These are phyloP conservation scores for Drosophila nasuta DNA, from an alignment of 1,140 invertebrate species.

Conservation along the genomic window DNA sequence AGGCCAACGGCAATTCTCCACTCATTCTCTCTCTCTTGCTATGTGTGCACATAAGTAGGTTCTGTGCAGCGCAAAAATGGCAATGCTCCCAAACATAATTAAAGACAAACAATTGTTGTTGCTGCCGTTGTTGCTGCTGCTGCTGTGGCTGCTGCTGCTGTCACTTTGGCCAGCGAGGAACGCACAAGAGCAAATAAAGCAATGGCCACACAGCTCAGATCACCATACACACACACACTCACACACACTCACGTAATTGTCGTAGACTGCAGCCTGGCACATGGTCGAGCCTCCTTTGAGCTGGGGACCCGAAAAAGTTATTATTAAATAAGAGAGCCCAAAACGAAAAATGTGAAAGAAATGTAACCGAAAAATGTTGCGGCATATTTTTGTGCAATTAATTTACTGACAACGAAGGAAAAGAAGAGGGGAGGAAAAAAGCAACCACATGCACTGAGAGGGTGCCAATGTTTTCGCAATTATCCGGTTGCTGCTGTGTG, in stretches of 20 bases:
- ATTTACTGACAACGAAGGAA: slow-evolving; percentile 33
- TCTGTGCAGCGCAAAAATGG: slow-evolving; percentile 64
- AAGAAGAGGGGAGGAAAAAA: not conserved
- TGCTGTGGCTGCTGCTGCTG: slow-evolving; percentile 36
- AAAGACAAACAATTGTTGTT: slow-evolving; percentile 79
- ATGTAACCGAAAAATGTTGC: slow-evolving; percentile 54
- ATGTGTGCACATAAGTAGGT: slow-evolving; percentile 66
- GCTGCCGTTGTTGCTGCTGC: slow-evolving; percentile 21
- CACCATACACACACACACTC: slow-evolving; percentile 18
- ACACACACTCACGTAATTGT: not conserved
- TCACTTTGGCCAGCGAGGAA: slow-evolving; percentile 47
- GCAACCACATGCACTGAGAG: slow-evolving; percentile 6
- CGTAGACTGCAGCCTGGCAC: slow-evolving; percentile 37
- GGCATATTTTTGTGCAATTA: slow-evolving; percentile 75
- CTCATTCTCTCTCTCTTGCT: no score
- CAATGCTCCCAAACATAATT: slow-evolving; percentile 81
- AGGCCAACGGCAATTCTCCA: slow-evolving; percentile 3
- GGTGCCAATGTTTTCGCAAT: slow-evolving; percentile 46
- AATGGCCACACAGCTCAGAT: slow-evolving; percentile 44
- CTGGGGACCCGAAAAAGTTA: slow-evolving; percentile 37
- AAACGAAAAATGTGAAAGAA: slow-evolving; percentile 16
- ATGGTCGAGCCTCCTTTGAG: slow-evolving; percentile 33
- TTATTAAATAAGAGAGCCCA: slow-evolving; percentile 48
- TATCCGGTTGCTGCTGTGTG: slow-evolving; percentile 17
- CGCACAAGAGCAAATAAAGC: slow-evolving; percentile 70